phyloP scores from a whole-genome alignment of 2,113 vertebrate genomes.

The Calypte anna region DNA sequence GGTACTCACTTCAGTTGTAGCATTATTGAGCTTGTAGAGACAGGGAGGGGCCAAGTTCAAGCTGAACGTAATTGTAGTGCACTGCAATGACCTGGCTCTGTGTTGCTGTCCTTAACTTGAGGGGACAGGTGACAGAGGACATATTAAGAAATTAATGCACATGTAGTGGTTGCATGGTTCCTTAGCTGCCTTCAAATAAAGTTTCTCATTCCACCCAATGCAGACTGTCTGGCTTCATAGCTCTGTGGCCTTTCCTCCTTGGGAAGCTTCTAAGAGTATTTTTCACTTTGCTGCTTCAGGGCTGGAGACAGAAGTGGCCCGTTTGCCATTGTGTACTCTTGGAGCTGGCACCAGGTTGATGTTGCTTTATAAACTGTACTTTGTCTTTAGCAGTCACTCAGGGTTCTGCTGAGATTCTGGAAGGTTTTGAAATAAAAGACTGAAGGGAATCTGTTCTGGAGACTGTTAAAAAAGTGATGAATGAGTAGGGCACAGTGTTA shows the following conservation, averaged over 20 bases:
- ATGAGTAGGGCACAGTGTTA: not conserved
- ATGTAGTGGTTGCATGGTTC: not conserved
- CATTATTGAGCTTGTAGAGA: not conserved
- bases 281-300: not conserved
- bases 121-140: not conserved
- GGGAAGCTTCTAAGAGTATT: not conserved
- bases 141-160: not conserved
- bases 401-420: not conserved
- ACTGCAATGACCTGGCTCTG: not conserved
- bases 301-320: not conserved
- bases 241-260: not conserved
- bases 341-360: not conserved
- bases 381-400: not conserved
- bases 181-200: not conserved
- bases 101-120: not conserved
- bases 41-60: not conserved
- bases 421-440: not conserved
- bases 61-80: not conserved
- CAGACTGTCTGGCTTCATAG: not conserved
- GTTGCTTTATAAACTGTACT: not conserved
- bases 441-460: not conserved
- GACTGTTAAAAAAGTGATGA: not conserved
- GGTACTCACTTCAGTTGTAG: not conserved
- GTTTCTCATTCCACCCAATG: not conserved
- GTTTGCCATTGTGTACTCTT: not conserved